Evolutionary conservation across 2,113 vertebrate genomes (phyloP), one percentile per base, ranked within the genome.

Genomic region (Cynopterus brachyotis): DNA sequence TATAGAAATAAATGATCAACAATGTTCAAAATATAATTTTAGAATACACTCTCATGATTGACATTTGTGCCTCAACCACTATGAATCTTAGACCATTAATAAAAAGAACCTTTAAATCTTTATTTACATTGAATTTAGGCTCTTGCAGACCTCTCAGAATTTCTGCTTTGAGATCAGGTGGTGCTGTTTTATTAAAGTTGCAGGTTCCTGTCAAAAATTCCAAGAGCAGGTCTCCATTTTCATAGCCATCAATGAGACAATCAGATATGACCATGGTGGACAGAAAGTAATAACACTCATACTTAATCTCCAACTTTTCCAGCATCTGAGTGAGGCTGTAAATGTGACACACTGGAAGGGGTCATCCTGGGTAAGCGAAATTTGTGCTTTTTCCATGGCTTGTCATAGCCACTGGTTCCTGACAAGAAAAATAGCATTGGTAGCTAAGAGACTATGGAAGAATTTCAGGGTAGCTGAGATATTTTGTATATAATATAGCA

Each of bases 131-230:
- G 94, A 99, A 99, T 91, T 98, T 99, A 28, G 99, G 98, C 19
- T 98, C 98, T 60, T 98, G 99, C 2, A 99, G 98, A 12, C 99
- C 97, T 92, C 99, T 97, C 70, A 99, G 35, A 47, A 99, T 91
- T 59, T 99, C 98, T 5, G 7, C 94, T 97, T 97, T 99, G 20
- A 99, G 98, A 81, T 99, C 98, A 35, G 98, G 97, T 28, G 99
- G 98, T 64, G 99, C 99, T 5, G 97, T 99, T 95, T 98, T 98
- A 82, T 96, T 99, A 97, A 99, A 99, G n/a, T 99, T 96, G 57
- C 89, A 82, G 15, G 99, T 99, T 98, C 99, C 98, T 1, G 99
- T 99, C 96, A 99, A 98, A 97, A 99, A 99, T 96, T 99, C 99
- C 79, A 99, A 98, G 95, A 99, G 97, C 45, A 99, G 96, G 57